Conservation (phyloP, 2,888 invertebrate genomes). For the Philopedon plagiatum region DNA sequence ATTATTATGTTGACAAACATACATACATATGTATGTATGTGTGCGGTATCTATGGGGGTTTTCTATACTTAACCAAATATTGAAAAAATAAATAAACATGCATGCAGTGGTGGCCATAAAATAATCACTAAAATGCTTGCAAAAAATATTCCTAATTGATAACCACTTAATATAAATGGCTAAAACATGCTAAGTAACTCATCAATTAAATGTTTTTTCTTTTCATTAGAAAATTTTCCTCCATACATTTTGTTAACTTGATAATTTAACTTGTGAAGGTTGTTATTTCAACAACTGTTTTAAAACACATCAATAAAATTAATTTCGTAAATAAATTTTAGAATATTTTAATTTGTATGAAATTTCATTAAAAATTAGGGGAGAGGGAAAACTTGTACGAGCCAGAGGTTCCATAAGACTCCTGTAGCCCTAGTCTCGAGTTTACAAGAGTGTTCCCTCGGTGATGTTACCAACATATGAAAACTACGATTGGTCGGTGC, state of each 20-base stretch:
- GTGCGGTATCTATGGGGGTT: too few relatives aligned
- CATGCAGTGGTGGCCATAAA: too few relatives aligned
- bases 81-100: too few relatives aligned
- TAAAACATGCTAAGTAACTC: slow-evolving; percentile 28
- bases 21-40: too few relatives aligned
- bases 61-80: too few relatives aligned
- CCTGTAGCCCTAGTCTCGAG: too few relatives aligned
- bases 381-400: too few relatives aligned
- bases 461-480: too few relatives aligned
- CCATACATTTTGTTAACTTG: slow-evolving; percentile 8
- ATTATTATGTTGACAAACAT: too few relatives aligned
- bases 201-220: slow-evolving; percentile 19
- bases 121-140: background rate
- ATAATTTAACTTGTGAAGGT: slow-evolving; percentile 20
- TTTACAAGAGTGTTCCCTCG: too few relatives aligned
- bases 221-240: slow-evolving; percentile 22
- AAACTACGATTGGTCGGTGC: too few relatives aligned
- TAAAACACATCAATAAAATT: slow-evolving; percentile 5
- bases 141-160: slow-evolving; percentile 10
- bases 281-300: slow-evolving; percentile 5
- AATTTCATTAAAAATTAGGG: background rate
- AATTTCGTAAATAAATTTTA: background rate
- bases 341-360: background rate
- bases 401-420: too few relatives aligned
- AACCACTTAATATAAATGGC: slow-evolving; percentile 12